Evolutionary conservation across 1,140 invertebrate genomes (phyloP), one percentile per base, ranked within the genome.

Genomic region (Macrocentrus cingulum): DNA sequence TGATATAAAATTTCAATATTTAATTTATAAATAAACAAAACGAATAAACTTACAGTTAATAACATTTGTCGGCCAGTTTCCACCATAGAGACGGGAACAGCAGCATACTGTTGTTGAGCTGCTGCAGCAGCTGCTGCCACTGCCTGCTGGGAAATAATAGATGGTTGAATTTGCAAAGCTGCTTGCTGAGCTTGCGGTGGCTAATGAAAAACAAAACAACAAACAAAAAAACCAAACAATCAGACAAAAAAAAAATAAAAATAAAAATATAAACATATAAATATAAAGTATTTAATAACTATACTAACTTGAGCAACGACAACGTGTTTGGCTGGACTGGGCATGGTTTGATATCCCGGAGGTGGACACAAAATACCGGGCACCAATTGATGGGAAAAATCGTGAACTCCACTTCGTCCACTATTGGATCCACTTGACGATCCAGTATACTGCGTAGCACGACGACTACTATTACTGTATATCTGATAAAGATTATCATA

Each of bases 281-380:
- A 5, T 4, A 5, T 29, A 5, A 29, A 29, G 9, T 29, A 29
- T 5, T 29, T 20, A 20, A 51, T 11, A n/a, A n/a, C n/a, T n/a
- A n/a, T 37, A 59, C 52, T 63, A 67, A 79, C 76, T 66, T 84
- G 84, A 36, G 82, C 91, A 25, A 95, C 92, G 16, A 95, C 91
- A 19, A 95, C 87, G 69, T 94, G 92, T 76, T 96, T 95, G 20
- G 92, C 89, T 65, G 88, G 86, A 63, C 90, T 91, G 56, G 87
- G 87, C 82, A 92, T 87, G 7, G 88, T 88, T 80, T 94, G 92
- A 71, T 94, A 95, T n/a, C 84, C 84, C 37, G 86, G 82, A 20
- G 84, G 83, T 64, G 91, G 91, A 76, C 92, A 95, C n/a, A 95
- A 80, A 64, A 97, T 92, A 37, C 94, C 94, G 4, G 93, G 93